Evolutionary conservation across 2,113 vertebrate genomes (phyloP).

Genomic region (Anarrhichthys ocellatus): DNA sequence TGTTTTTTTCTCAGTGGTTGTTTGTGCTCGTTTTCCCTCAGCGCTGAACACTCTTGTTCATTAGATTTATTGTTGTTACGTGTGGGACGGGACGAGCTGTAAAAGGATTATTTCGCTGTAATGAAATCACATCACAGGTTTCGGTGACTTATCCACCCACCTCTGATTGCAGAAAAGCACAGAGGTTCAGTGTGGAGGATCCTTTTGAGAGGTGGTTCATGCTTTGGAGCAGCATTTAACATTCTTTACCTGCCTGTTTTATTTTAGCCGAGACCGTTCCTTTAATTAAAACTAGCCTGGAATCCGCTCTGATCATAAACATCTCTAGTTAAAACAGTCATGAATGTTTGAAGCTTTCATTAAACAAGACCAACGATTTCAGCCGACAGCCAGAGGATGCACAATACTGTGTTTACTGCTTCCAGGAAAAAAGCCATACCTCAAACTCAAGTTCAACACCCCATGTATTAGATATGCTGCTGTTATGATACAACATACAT

Average conservation of each 20-base stretch:
- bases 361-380: not conserved
- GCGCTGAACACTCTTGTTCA: constrained; percentile 18
- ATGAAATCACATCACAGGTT: constrained; percentile 64
- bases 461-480: not conserved
- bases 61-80: constrained; percentile 50
- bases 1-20: constrained; percentile 21
- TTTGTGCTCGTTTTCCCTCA: constrained; percentile 17
- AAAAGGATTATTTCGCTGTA: constrained; percentile 64
- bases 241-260: not conserved
- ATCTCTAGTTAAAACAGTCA: not conserved
- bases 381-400: not conserved
- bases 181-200: not conserved
- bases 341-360: not conserved
- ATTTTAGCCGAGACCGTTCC: not conserved
- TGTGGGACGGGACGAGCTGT: constrained; percentile 43
- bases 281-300: not conserved
- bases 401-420: not conserved
- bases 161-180: constrained; percentile 5
- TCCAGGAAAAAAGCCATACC: not conserved
- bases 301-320: not conserved
- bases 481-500: not conserved
- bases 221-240: not conserved
- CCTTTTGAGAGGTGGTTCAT: not conserved
- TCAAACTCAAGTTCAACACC: not conserved
- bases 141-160: constrained; percentile 50